Conservation (phyloP, 2,113 vertebrate species). For the Elachura formosa region DNA sequence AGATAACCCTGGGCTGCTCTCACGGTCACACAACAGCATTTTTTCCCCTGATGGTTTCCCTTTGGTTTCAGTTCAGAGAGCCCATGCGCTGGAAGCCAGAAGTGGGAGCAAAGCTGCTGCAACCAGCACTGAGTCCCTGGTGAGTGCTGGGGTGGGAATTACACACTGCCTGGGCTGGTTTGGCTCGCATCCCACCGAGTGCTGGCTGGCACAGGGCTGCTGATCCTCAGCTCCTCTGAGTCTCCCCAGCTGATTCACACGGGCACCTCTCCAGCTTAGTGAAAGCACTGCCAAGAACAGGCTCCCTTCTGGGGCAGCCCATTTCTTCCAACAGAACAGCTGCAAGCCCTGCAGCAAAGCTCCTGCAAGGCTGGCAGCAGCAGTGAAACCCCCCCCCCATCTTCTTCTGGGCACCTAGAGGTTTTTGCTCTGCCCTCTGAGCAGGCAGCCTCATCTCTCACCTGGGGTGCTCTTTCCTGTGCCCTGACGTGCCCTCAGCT, state of each 20-base stretch:
- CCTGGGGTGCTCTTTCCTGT: neutral
- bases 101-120: neutral
- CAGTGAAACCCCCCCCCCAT: accelerated
- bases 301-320: neutral
- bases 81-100: neutral
- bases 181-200: accelerated
- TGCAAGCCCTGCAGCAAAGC: neutral
- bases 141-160: neutral
- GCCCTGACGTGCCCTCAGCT: neutral
- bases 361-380: neutral
- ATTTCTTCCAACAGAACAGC: neutral
- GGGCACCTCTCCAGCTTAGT: neutral
- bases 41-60: neutral
- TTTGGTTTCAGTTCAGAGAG: neutral
- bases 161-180: neutral
- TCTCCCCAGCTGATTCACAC: neutral
- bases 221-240: neutral
- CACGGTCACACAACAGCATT: neutral
- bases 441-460: neutral
- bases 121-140: neutral
- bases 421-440: neutral
- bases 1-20: neutral
- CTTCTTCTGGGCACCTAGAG: neutral
- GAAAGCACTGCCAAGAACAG: neutral
- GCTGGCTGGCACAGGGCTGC: neutral